A percentile compares a stretch with the other conserved stretches of the same genome.
Evolutionary conservation across 2,888 invertebrate species (phyloP).

Genomic region (Shargacucullia verbasci): DNA sequence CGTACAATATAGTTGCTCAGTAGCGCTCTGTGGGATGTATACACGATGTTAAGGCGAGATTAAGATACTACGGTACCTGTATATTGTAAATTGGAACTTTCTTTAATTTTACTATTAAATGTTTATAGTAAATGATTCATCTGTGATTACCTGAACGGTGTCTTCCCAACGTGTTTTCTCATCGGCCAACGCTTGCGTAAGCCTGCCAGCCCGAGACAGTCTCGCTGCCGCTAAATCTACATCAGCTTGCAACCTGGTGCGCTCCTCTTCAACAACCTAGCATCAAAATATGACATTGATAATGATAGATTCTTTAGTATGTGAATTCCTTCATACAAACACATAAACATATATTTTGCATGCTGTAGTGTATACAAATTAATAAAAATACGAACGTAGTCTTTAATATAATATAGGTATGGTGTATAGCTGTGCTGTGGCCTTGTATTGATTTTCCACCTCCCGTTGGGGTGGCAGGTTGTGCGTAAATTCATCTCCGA

Average conservation of each 20-base stretch:
- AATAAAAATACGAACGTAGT: too few species aligned
- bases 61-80: too few species aligned
- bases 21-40: conserved; percentile 86
- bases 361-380: too few species aligned
- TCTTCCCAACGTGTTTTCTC: conserved; percentile 96
- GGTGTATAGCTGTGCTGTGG: not conserved
- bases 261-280: conserved; percentile 91
- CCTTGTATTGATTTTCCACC: not conserved
- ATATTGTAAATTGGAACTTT: too few species aligned
- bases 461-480: not conserved
- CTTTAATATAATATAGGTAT: too few species aligned
- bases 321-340: too few species aligned
- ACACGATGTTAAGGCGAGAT: too few species aligned
- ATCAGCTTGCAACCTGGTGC: conserved; percentile 93
- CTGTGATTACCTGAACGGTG: conserved; percentile 86
- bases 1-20: conserved; percentile 91
- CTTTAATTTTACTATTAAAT: too few species aligned
- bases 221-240: conserved; percentile 94
- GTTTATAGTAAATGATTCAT: too few species aligned
- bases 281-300: not conserved
- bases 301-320: not conserved
- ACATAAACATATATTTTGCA: too few species aligned
- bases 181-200: conserved; percentile 96
- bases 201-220: conserved; percentile 93
- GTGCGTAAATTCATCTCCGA: not conserved